Evolutionary conservation across 2,888 invertebrate genomes (phyloP), one percentile per base, ranked within the genome.

Genomic region (Trissolcus brochymenae): DNA sequence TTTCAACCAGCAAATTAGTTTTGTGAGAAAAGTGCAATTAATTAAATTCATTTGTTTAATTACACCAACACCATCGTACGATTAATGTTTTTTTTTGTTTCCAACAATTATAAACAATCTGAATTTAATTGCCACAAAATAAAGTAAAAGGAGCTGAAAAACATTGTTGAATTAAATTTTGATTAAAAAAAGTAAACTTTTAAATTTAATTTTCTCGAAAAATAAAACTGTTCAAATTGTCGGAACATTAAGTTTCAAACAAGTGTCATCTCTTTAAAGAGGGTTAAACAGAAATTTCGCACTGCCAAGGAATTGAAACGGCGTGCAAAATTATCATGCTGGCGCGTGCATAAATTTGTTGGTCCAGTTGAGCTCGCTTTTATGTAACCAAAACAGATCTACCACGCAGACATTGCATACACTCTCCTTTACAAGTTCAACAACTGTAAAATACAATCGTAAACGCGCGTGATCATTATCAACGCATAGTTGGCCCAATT

Each of bases 321-420:
- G 40, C 51, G 29, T 41, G 6, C 19, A 51, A 35, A 60, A 46
- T 55, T 56, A 43, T 71, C 56, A 57, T 53, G 50, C 11, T 49
- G 46, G 35, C 35, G 57, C 55, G 50, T 60, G 65, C 72, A 65
- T 73, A 65, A 65, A 73, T 73, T 73, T 73, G 72, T 60, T 73
- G 72, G 65, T 73, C 72, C 65, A 73, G 60, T 73, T 73, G 53
- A 65, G 35, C 60, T 54, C 19, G 46, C 56, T 29, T 11, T 73
- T 73, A 73, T 60, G 50, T 73, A 73, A 73, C 59, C 60, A 62
- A 9, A 65, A 64, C 64, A 64, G 59, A 65, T 59, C 59, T n/a
- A 41, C 40, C 25, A 54, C 60, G 53, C 65, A 65, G 65, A 54
- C 40, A 60, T 65, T 54, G 16, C 59, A 65, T 40, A 40, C n/a